phyloP scores from a whole-genome alignment of 2,888 invertebrate species.

The Temnothorax ravouxi region DNA sequence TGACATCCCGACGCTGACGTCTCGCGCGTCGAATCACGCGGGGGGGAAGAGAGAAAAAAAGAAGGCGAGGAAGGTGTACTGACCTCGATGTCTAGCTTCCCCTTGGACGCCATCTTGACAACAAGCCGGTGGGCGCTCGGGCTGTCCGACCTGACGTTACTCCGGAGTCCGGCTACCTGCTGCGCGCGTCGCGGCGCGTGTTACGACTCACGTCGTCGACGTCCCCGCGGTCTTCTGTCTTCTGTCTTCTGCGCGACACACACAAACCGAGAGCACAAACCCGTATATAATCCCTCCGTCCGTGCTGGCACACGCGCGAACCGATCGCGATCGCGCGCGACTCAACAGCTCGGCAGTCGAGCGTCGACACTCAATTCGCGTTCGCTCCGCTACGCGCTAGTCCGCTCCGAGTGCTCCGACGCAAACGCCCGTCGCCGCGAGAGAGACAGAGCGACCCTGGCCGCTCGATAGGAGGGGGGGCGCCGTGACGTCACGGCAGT shows the following conservation, averaged over 20 bases:
- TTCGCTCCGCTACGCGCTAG: background rate
- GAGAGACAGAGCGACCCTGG: background rate
- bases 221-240: background rate
- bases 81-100: slow-evolving; percentile 81
- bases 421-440: slow-evolving; percentile 20
- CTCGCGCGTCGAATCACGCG: background rate
- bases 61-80: slow-evolving; percentile 62
- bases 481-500: background rate
- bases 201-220: slow-evolving; percentile 25
- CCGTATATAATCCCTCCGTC: slow-evolving; percentile 10
- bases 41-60: slow-evolving; percentile 7
- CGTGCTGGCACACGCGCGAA: slow-evolving; percentile 37
- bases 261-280: background rate
- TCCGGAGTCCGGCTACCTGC: slow-evolving; percentile 67
- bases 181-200: slow-evolving; percentile 61
- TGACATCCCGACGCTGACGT: background rate
- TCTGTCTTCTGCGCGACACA: background rate
- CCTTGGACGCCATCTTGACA: slow-evolving; percentile 85
- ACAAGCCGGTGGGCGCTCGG: slow-evolving; percentile 79
- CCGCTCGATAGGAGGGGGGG: background rate
- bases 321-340: slow-evolving; percentile 45
- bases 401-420: background rate
- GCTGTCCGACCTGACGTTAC: slow-evolving; percentile 52
- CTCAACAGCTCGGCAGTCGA: background rate
- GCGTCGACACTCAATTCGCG: background rate